These are phyloP conservation scores for Bombus balteatus DNA, from an alignment of 1,140 invertebrate genomes.

Conservation along the genomic window DNA sequence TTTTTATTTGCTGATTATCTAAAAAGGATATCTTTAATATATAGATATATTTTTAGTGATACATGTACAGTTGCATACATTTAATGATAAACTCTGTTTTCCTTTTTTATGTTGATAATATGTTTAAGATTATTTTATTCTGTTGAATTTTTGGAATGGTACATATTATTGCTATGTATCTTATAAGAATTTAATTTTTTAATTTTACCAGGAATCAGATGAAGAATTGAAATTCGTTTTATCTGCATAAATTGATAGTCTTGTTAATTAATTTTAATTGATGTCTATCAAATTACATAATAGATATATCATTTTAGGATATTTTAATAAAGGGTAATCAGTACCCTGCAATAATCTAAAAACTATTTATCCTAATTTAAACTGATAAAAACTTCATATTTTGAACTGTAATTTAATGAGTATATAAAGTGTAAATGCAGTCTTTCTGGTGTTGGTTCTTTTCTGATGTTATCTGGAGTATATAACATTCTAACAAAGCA, in stretches of 20 bases:
- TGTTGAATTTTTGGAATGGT: conserved; percentile 51
- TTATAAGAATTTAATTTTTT: conserved; percentile 35
- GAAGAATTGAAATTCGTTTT: conserved; percentile 67
- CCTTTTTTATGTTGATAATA: conserved; percentile 32
- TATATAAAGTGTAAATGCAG: conserved; percentile 65
- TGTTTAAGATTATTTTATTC: conserved; percentile 54
- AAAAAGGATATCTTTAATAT: conserved; percentile 19
- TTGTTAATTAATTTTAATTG: conserved; percentile 26
- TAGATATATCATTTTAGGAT: conserved; percentile 45
- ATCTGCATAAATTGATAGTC: conserved; percentile 31
- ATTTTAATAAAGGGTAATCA: conserved; percentile 55
- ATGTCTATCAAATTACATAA: conserved; percentile 58
- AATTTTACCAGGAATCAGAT: conserved; percentile 70
- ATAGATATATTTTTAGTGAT: conserved; percentile 52
- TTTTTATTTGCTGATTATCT: conserved; percentile 29
- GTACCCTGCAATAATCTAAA: conserved; percentile 60
- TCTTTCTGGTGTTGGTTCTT: conserved; percentile 82
- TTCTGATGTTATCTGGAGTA: conserved; percentile 71
- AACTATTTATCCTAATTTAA: conserved; percentile 70
- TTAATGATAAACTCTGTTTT: conserved; percentile 26
- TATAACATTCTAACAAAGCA: conserved; percentile 77
- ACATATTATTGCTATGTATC: conserved; percentile 35
- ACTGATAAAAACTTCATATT: conserved; percentile 60
- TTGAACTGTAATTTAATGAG: conserved; percentile 57
- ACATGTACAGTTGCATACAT: conserved; percentile 48